phyloP scores from a whole-genome alignment of 2,888 invertebrate species.

The Dolichopus griseipennis region DNA sequence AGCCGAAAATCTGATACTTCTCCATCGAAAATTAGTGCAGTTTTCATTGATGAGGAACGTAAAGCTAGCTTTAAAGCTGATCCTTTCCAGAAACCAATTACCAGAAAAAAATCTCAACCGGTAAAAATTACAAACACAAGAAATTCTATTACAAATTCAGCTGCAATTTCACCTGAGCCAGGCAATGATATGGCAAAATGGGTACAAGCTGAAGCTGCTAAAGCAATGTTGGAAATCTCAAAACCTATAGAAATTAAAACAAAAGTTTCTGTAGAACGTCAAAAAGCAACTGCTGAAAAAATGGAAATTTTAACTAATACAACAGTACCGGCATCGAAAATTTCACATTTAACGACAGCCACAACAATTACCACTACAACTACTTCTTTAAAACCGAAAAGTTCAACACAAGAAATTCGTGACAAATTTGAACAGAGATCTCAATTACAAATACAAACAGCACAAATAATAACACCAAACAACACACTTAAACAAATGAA shows the following conservation, averaged over 20 bases:
- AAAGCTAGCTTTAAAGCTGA: conserved; percentile 43
- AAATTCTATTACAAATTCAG: neutral
- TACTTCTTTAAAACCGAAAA: conserved; percentile 21
- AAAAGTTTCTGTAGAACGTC: conserved; percentile 20
- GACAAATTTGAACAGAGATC: conserved; percentile 40
- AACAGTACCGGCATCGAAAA: conserved; percentile 24
- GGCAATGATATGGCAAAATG: conserved; percentile 33
- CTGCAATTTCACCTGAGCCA: neutral
- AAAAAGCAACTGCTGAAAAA: conserved; percentile 24
- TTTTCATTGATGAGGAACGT: conserved; percentile 43
- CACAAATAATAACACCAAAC: conserved; percentile 21
- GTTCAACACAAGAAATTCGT: conserved; percentile 38
- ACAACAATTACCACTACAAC: conserved; percentile 20
- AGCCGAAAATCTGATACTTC: conserved; percentile 41
- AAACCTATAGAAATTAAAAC: conserved; percentile 18
- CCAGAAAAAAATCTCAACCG: conserved; percentile 22
- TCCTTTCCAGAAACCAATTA: conserved; percentile 31
- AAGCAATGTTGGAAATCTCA: conserved; percentile 24
- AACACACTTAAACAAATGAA: conserved; percentile 15
- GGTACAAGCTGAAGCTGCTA: conserved; percentile 34
- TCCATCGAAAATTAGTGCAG: conserved; percentile 42
- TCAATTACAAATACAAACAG: conserved; percentile 23
- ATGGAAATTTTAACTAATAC: conserved; percentile 20
- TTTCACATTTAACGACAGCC: conserved; percentile 16
- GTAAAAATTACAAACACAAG: conserved; percentile 10